Evolutionary conservation across 1,140 invertebrate species (phyloP), one percentile per base, ranked within the genome.

Genomic region (Goniozus legneri): DNA sequence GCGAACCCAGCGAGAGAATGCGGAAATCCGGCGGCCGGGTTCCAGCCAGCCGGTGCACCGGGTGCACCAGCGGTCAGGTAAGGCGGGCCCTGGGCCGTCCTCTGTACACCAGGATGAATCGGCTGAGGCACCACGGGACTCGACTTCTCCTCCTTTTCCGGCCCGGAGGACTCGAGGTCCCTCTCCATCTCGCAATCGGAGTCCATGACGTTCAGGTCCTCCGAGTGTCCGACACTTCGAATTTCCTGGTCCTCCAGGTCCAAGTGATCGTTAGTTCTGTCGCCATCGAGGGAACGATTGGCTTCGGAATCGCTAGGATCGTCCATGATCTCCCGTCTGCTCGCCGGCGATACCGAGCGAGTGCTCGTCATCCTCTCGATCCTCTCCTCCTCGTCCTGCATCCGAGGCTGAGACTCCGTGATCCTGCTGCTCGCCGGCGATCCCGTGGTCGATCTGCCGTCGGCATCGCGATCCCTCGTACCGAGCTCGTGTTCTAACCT

Each of bases 121-220:
- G 74, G 74, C 38, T 76, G 74, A 33, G 72, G 74, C 51, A 76
- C 67, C 46, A 76, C 63, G 21, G 73, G 72, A 38, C 71, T 72
- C 10, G 72, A 69, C 38, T 74, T 74, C 49, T 71, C 70, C 47
- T 74, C 72, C 39, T 73, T 65, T 57, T 59, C 38, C 45, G 52
- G 52, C 22, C 38, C 37, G 34, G 19, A 3, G 14, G 35, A 16
- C 21, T 70, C 68, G 18, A 64, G 33, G 15, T 73, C 72, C 43
- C 62, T 59, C 42, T 74, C 70, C 35, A 68, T 35, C 42, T 75
- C 72, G 45, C 64, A 68, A 38, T 76, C 74, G 51, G 74, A 76
- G 49, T 76, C 74, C 69, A 75, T 71, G 16, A 76, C 74, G 50
- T 76, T 76, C 3, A 76, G 56, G 47, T 76, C 74, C 45, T 75